Evolutionary conservation across 2,113 vertebrate genomes (phyloP), one percentile per base, ranked within the genome.

Genomic region (Hoplias malabaricus): DNA sequence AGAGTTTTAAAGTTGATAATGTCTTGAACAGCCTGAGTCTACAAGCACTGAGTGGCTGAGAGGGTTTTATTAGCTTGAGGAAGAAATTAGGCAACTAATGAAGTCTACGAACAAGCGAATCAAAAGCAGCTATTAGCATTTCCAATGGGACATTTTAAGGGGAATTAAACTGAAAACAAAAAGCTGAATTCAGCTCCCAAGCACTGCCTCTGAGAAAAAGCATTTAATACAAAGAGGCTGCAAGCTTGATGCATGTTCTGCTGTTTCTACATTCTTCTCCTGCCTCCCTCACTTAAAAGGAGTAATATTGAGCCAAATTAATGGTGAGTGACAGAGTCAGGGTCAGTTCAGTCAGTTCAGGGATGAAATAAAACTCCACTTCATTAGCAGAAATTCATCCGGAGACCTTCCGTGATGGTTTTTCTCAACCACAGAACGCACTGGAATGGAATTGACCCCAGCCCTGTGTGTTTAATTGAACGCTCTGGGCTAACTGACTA

Each of bases 321-420:
- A 71, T 62, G 76, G 33, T 29, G 31, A 78, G 65, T 46, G 65
- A 77, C 65, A 69, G 31, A 29, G 48, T 31, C 7, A 40, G 42
- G 76, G 56, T 71, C 68, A 21, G 61, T 62, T 70, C 67, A n/a
- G 40, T 70, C 21, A 62, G 54, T 48, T 63, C 33, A 38, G 38
- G 19, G 43, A 70, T 53, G 31, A 46, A 70, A 77, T 77, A 21
- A 78, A 78, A 70, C 56, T 69, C 29, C 38, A 59, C 23, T 54
- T 77, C 27, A 75, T 66, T 75, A 66, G 59, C 25, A 23, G 38
- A 33, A 69, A 69, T 69, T 66, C 38, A 77, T 56, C 33, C 16
- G 27, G 29, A 61, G 54, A 61, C 56, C 63, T 70, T 69, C 33
- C 1, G 56, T 53, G 67, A 40, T 66, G 43, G 8, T 50, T 27